phyloP scores from a whole-genome alignment of 2,113 vertebrate species.

The Planiliza haematocheilus region DNA sequence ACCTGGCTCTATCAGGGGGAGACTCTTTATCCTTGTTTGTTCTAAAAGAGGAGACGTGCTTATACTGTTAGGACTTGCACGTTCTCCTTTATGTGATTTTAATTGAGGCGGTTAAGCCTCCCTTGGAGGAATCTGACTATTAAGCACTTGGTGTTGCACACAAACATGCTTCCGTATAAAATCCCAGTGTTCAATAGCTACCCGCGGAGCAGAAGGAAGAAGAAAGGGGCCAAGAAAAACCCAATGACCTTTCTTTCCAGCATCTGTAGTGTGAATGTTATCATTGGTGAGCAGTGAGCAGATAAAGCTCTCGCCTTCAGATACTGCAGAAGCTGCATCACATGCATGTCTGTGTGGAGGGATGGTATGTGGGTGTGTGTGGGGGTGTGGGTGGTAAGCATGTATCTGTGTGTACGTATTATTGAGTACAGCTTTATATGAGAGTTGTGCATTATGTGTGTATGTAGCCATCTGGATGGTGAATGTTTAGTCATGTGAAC shows the following conservation, averaged over 20 bases:
- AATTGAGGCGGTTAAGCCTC: conserved; percentile 74
- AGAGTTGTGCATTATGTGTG: conserved; percentile 2
- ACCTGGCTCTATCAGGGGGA: conserved; percentile 54
- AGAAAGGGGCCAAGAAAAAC: not conserved
- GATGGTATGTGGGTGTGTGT: conserved; percentile 1
- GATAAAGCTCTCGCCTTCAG: conserved; percentile 40
- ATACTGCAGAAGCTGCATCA: conserved; percentile 30
- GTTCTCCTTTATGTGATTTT: conserved; percentile 74
- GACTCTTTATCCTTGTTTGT: conserved; percentile 72
- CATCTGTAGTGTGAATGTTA: conserved; percentile 69
- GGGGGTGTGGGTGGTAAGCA: not conserved
- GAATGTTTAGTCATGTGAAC: conserved; percentile 1
- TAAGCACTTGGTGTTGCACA: conserved; percentile 54
- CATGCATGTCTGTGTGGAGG: not conserved
- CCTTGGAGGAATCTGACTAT: conserved; percentile 63
- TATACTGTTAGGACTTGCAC: conserved; percentile 52
- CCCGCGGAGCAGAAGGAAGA: conserved; percentile 16
- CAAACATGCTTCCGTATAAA: conserved; percentile 55
- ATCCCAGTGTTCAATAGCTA: conserved; percentile 43
- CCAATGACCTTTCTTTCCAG: conserved; percentile 58
- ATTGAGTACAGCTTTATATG: not conserved
- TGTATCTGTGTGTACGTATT: conserved; percentile 18
- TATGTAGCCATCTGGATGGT: conserved; percentile 16
- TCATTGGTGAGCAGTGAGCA: conserved; percentile 54
- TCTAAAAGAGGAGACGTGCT: conserved; percentile 60